Base-by-base conservation (phyloP, 2,888 invertebrate species). In the Stenodera caucasica region DNA sequence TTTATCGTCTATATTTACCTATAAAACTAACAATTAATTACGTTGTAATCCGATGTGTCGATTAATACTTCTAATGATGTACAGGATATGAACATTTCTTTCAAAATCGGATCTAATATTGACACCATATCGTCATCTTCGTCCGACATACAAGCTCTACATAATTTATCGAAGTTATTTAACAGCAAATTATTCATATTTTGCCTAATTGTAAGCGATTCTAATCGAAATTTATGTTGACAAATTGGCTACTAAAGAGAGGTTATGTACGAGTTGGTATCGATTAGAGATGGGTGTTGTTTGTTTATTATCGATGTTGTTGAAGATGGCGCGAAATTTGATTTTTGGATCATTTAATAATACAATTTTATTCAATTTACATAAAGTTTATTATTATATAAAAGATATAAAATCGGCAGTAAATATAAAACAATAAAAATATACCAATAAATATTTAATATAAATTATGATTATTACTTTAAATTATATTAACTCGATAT, bases 101-200 rank as follows among this genome's bases (percentile, higher is more conserved):
- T 72, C 55, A 75, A 69, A 55, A 80, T 77, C 60, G 77, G 70
- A n/a, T 73, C 72, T 45, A 76, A 71, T 58, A 80, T 67, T 2
- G 82, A 78, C 67, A 76, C 74, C 74, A 83, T 77, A 15, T 77
- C 70, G 68, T 76, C 35, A 73, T 77, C 63, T 73, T 77, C 67
- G 61, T 40, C 40, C 21, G 69, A 61, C 69, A 85, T 73, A 72
- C 85, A 85, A 65, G 83, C 80, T 59, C 84, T 77, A 67, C 85
- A 85, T 55, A 83, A 69, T 64, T 77, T 80, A 29, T 70, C 67
- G 11, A 65, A 9, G 21, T 54, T 61, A 49, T 54, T 52, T 54
- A 55, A 12, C 33, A 55, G 49, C 11, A 60, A 57, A 60, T 51
- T 57, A 53, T 37, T 50, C 61, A 61, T 61, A 26, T 26, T 26